These are phyloP conservation scores for Gymnodraco acuticeps DNA, from an alignment of 2,797 vertebrate species.

Conservation along the genomic window DNA sequence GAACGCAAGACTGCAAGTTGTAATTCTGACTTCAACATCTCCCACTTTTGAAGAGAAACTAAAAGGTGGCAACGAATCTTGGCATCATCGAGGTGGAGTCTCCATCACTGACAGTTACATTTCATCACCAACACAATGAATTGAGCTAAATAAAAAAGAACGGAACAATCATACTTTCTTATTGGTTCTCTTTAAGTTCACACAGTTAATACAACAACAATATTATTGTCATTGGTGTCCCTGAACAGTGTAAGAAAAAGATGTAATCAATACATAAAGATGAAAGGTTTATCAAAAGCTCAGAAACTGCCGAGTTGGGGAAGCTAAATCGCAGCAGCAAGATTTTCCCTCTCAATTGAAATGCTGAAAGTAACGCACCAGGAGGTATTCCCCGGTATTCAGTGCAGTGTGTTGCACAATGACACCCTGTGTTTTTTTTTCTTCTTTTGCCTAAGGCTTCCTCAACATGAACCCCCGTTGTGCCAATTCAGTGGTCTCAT, in stretches of 20 bases:
- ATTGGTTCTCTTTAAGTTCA: not conserved
- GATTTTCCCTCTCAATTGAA: not conserved
- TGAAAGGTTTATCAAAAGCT: conserved; percentile 37
- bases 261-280: conserved; percentile 33
- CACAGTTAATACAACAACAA: not conserved
- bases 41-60: not conserved
- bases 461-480: conserved; percentile 4
- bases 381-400: not conserved
- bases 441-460: conserved; percentile 13
- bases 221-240: not conserved
- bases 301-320: not conserved
- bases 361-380: not conserved
- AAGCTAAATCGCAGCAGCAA: conserved; percentile 4
- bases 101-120: not conserved
- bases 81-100: not conserved
- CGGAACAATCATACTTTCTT: not conserved
- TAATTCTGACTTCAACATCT: conserved; percentile 4
- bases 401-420: not conserved
- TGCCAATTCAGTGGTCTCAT: conserved; percentile 35
- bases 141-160: not conserved
- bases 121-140: not conserved
- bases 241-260: conserved; percentile 16
- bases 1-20: not conserved
- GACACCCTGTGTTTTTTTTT: conserved; percentile 15
- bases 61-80: not conserved